Base-by-base conservation (phyloP, 2,888 invertebrate species). In the Drosophila percnosoma region DNA sequence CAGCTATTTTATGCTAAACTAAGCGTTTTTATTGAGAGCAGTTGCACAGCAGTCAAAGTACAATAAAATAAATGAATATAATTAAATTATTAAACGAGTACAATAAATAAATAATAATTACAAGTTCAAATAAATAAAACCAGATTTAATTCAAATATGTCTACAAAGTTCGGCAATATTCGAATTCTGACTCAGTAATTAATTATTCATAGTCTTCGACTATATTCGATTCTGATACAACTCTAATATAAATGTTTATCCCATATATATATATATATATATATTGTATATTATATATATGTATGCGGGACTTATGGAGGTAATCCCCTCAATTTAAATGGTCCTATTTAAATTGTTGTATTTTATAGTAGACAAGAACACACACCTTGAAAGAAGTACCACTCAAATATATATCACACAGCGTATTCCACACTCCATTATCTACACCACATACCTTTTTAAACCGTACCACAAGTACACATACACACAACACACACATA, bases 191-290 rank as follows among this genome's bases (percentile, higher is more conserved):
- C 7, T 7, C 21, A 21, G 21, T 42, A 21, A 45, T 45, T 24
- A 45, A 45, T 1, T 24, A 24, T 15, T 45, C 15, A 45, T 24
- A 45, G 15, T 8, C 15, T 24, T 24, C 8, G 4, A 45, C 8
- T 24, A 24, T 2, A 24, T 45, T 45, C 36, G 18, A 15, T 15
- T 21, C 13, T 15, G 2, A n/a, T 21, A 40, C 55, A 40, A 40
- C 38, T 55, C 55, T 55, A 29, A 58, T 57, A 45, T 27, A 62
- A 33, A 24, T 64, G 36, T 36, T 8, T 21, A 63, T 48, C 60
- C 38, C 6, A 15, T 13, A 61, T 52, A 11, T 45, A 31, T 27
- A 27, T 24, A n/a, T 11, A 5, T 11, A 36, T 36, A 36, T 36
- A 36, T 15, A 36, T 34, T 36, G 0, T 36, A 10, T 40, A 40